A percentile compares a stretch with the other conserved stretches of the same genome.
Evolutionary conservation across 2,797 vertebrate species (phyloP).

Genomic region (Erpetoichthys calabaricus): DNA sequence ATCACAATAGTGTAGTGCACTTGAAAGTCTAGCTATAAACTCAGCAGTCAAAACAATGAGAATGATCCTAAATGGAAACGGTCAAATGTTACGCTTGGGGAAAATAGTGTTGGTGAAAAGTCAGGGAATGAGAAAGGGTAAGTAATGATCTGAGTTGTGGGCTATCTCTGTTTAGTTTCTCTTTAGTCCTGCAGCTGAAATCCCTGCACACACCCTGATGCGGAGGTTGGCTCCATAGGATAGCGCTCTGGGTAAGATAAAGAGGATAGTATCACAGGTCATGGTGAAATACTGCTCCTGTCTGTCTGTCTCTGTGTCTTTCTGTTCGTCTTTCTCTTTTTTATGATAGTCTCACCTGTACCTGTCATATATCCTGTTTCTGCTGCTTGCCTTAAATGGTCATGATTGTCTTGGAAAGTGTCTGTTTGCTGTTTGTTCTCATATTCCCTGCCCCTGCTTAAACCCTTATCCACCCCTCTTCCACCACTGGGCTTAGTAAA

Average conservation of each 20-base stretch:
- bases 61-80: too few relatives aligned
- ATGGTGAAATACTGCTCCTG: neutral
- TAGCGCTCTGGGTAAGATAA: neutral
- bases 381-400: slow-evolving; percentile 25
- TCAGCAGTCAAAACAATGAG: too few relatives aligned
- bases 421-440: slow-evolving; percentile 37
- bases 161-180: neutral
- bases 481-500: slow-evolving; percentile 17
- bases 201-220: neutral
- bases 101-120: neutral
- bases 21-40: too few relatives aligned
- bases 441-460: slow-evolving; percentile 21
- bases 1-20: too few relatives aligned
- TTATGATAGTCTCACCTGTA: slow-evolving; percentile 60
- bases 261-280: neutral
- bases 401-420: slow-evolving; percentile 31
- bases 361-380: slow-evolving; percentile 69
- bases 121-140: slow-evolving; percentile 15
- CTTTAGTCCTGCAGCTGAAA: slow-evolving; percentile 1
- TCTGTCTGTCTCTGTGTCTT: neutral
- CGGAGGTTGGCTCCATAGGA: neutral
- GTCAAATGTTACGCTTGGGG: too few relatives aligned
- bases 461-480: slow-evolving; percentile 26
- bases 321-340: slow-evolving; percentile 22
- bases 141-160: neutral